Evolutionary conservation across 2,888 invertebrate species (phyloP).

Genomic region (Mythimna ferrago): DNA sequence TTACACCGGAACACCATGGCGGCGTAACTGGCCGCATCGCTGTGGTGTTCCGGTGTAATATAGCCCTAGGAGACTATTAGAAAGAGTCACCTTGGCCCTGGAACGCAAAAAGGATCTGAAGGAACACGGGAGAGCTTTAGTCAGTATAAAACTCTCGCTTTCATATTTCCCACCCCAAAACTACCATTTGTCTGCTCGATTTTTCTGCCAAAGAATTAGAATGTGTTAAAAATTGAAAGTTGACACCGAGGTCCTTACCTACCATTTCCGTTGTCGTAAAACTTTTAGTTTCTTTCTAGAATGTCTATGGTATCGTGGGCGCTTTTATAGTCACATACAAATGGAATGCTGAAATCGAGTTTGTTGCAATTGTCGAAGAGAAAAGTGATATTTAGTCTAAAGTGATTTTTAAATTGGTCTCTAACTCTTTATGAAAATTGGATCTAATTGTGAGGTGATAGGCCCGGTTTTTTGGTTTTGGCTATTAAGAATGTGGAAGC

Average conservation of each 20-base stretch:
- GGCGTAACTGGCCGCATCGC: no score
- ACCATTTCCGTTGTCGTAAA: slow-evolving; percentile 1
- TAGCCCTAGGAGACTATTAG: no score
- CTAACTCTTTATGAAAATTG: no score
- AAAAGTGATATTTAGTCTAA: background rate
- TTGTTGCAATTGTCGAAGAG: slow-evolving; percentile 1
- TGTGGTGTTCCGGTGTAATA: no score
- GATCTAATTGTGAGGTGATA: background rate
- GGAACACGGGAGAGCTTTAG: no score
- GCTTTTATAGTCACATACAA: slow-evolving; percentile 11
- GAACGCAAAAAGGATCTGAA: no score
- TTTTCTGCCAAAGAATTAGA: background rate
- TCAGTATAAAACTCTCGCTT: no score
- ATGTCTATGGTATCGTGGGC: slow-evolving; percentile 25
- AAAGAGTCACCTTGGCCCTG: no score
- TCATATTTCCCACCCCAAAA: no score
- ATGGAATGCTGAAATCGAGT: slow-evolving; percentile 18
- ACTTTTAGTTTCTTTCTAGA: background rate
- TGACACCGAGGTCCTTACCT: background rate
- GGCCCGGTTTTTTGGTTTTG: background rate
- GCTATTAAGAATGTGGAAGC: no score
- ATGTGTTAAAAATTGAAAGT: background rate
- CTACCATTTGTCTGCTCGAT: no score
- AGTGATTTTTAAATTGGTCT: background rate
- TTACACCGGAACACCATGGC: no score